phyloP scores from a whole-genome alignment of 2,888 invertebrate genomes.

The Drosophila borealis region DNA sequence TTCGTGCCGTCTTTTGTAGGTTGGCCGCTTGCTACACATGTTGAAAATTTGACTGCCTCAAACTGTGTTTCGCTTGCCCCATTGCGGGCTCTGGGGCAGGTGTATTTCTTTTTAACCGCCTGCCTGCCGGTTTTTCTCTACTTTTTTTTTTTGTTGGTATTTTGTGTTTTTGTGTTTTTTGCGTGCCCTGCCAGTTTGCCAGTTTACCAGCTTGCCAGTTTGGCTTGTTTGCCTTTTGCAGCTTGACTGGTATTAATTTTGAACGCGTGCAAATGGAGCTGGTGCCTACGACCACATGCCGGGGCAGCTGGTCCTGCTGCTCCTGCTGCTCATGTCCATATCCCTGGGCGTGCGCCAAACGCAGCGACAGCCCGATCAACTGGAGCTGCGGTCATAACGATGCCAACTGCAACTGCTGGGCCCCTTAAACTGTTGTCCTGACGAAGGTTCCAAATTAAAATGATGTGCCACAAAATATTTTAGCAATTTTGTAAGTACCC shows the following conservation, averaged over 20 bases:
- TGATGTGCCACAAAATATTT: slow-evolving; percentile 18
- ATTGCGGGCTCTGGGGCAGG: slow-evolving; percentile 57
- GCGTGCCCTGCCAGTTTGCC: slow-evolving; percentile 13
- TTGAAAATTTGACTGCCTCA: slow-evolving; percentile 58
- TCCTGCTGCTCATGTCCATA: slow-evolving; percentile 27
- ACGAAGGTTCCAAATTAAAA: slow-evolving; percentile 7
- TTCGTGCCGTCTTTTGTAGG: slow-evolving; percentile 50
- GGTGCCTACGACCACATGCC: slow-evolving; percentile 28
- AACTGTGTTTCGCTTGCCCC: slow-evolving; percentile 34
- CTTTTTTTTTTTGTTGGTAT: slow-evolving; percentile 6
- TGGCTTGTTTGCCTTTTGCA: slow-evolving; percentile 61
- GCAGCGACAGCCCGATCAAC: slow-evolving; percentile 10
- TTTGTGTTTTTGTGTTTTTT: slow-evolving; percentile 8
- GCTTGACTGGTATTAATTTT: slow-evolving; percentile 66
- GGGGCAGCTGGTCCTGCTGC: slow-evolving; percentile 39
- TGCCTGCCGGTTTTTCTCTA: slow-evolving; percentile 29
- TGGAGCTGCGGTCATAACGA: slow-evolving; percentile 27
- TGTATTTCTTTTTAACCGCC: slow-evolving; percentile 56
- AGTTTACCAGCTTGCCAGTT: slow-evolving; percentile 8
- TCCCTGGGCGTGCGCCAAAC: slow-evolving; percentile 55
- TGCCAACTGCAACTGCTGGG: slow-evolving; percentile 22
- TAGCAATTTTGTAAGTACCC: slow-evolving; percentile 35
- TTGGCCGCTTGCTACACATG: slow-evolving; percentile 61
- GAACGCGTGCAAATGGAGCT: slow-evolving; percentile 61
- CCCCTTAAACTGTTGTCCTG: slow-evolving; percentile 7